Evolutionary conservation across 2,113 vertebrate genomes (phyloP).

Genomic region (Helogale parvula): DNA sequence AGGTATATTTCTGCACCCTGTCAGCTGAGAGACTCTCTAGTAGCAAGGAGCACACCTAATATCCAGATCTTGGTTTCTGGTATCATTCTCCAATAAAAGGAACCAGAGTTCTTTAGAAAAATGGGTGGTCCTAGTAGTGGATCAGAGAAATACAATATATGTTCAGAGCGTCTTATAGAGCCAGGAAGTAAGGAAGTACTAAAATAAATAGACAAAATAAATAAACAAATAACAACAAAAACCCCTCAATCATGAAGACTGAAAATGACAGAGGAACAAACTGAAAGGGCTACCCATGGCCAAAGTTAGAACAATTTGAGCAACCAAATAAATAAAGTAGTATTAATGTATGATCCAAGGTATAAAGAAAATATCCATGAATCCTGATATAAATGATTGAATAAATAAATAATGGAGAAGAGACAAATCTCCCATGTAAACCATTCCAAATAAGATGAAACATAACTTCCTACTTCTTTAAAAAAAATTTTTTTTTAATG

Average conservation of each 20-base stretch:
- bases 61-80: background rate
- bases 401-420: background rate
- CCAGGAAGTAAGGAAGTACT: background rate
- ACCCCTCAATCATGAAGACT: background rate
- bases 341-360: background rate
- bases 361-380: background rate
- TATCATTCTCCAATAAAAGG: background rate
- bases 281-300: background rate
- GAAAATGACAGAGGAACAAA: background rate
- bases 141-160: background rate
- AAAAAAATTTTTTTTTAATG: no score
- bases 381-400: background rate
- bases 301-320: background rate
- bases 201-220: background rate
- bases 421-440: background rate
- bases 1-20: background rate
- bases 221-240: background rate
- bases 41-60: background rate
- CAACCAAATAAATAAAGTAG: constrained; percentile 1
- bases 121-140: background rate
- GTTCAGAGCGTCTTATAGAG: background rate
- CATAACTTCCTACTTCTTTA: background rate
- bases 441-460: background rate
- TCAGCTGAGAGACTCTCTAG: background rate
- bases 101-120: background rate